Conservation (phyloP, 2,797 vertebrate genomes). For the Rhinichthys osculus region DNA sequence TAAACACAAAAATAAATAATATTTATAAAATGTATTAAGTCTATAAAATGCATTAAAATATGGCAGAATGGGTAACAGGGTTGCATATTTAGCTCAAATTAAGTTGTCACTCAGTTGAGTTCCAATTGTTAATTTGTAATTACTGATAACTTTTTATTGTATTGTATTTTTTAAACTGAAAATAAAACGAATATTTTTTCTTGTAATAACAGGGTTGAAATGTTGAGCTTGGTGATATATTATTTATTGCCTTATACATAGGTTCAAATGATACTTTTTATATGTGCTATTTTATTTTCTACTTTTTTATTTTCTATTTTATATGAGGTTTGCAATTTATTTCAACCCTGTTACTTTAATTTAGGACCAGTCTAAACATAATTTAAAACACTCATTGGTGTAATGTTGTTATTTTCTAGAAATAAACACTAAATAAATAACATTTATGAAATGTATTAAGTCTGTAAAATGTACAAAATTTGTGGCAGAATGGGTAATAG, state of each 20-base stretch:
- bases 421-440: background rate
- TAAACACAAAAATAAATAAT: background rate
- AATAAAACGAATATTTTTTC: background rate
- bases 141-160: background rate
- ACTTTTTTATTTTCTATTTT: background rate
- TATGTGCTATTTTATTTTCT: background rate
- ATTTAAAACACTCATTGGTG: background rate
- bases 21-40: background rate
- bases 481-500: background rate
- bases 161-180: background rate
- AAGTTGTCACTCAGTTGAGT: background rate
- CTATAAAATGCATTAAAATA: background rate
- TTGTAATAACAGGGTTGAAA: slow-evolving; percentile 10
- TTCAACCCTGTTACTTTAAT: background rate
- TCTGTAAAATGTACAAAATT: background rate
- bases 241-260: background rate
- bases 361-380: background rate
- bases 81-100: background rate
- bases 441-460: background rate
- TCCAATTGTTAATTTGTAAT: background rate
- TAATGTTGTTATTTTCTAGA: background rate
- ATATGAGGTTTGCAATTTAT: background rate
- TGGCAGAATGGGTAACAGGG: background rate
- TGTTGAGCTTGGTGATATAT: background rate
- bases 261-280: background rate